Conservation (phyloP, 2,888 invertebrate genomes). For the Hecatera dysodea region DNA sequence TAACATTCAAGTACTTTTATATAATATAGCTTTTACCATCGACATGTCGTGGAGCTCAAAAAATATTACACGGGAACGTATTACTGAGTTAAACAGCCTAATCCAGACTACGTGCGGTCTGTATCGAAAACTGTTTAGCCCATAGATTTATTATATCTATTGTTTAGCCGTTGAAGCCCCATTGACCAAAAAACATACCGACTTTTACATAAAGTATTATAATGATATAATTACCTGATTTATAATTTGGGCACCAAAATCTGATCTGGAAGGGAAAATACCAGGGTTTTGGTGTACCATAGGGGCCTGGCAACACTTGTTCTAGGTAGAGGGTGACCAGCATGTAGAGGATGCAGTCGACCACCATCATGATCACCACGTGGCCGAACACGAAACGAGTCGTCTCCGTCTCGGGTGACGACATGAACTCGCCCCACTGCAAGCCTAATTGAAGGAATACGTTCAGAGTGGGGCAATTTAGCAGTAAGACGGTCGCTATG, state of each 20-base stretch:
- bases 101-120: no score
- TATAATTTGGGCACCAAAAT: slow-evolving; percentile 88
- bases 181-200: neutral
- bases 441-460: slow-evolving; percentile 82
- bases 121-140: neutral
- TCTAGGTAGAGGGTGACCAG: slow-evolving; percentile 96
- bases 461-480: slow-evolving; percentile 50
- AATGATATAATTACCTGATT: slow-evolving; percentile 59
- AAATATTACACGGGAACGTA: no score
- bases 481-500: slow-evolving; percentile 49
- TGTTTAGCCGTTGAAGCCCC: neutral
- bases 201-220: neutral
- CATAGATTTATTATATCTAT: no score
- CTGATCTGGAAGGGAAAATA: slow-evolving; percentile 93
- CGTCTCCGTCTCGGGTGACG: slow-evolving; percentile 92
- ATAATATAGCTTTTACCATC: neutral
- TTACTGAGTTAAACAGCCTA: neutral
- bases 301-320: slow-evolving; percentile 96
- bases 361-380: slow-evolving; percentile 93
- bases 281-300: slow-evolving; percentile 95
- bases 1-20: no score
- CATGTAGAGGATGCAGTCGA: slow-evolving; percentile 93
- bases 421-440: slow-evolving; percentile 92
- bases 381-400: slow-evolving; percentile 92
- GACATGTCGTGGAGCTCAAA: neutral